Evolutionary conservation across 1,140 invertebrate species (phyloP).

Genomic region (Laupala kohalensis): DNA sequence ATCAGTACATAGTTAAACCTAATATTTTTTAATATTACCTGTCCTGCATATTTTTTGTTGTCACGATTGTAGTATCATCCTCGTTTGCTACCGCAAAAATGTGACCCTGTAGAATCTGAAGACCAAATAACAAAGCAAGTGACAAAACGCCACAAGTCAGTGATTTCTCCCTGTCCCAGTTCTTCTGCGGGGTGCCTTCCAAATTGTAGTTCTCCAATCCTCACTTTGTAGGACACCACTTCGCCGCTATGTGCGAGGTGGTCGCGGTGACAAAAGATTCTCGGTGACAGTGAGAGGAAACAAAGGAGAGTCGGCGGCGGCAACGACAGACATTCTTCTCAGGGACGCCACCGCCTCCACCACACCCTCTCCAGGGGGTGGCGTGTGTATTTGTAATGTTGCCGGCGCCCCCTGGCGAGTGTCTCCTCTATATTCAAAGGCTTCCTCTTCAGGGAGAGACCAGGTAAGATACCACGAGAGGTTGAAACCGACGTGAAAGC

Average conservation of each 20-base stretch:
- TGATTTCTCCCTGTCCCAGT: background rate
- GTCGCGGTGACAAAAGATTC: background rate
- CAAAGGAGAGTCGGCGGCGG: background rate
- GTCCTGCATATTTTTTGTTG: too few relatives aligned
- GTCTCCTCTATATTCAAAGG: constrained; percentile 8
- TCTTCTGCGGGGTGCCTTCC: background rate
- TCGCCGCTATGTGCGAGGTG: background rate
- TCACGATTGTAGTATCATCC: too few relatives aligned
- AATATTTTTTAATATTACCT: too few relatives aligned
- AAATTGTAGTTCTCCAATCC: background rate
- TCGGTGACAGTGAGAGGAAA: background rate
- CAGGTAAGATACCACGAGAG: background rate
- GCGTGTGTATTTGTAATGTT: constrained; percentile 8
- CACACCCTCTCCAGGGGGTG: background rate
- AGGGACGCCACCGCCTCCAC: background rate
- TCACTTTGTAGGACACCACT: background rate
- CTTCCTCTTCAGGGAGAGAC: background rate
- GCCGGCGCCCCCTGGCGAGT: background rate
- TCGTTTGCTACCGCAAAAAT: too few relatives aligned
- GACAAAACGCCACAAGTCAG: background rate
- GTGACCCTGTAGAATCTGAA: too few relatives aligned
- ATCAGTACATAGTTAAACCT: too few relatives aligned
- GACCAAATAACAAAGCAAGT: too few relatives aligned
- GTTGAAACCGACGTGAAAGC: background rate
- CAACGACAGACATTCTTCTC: background rate